phyloP scores from a whole-genome alignment of 2,113 vertebrate species.

The Ranitomeya imitator region DNA sequence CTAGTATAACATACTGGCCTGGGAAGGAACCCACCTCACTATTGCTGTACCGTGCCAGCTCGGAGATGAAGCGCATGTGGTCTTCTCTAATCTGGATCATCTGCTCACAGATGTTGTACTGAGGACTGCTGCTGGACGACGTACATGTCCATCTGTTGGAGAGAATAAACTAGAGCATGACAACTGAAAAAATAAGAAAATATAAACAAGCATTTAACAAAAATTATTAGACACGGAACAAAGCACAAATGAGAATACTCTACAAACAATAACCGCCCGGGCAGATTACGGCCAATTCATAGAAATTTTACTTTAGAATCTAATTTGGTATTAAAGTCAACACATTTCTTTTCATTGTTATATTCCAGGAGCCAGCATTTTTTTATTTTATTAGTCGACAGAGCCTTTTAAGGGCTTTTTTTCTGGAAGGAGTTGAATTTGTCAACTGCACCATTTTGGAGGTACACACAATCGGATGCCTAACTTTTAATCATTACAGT shows the following conservation, averaged over 20 bases:
- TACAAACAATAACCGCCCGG: neutral
- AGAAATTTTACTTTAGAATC: too few species aligned
- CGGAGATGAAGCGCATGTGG: slow-evolving; percentile 98
- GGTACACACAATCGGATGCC: too few species aligned
- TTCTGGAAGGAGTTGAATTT: too few species aligned
- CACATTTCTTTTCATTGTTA: too few species aligned
- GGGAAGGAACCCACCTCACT: slow-evolving; percentile 81
- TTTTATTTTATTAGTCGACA: too few species aligned
- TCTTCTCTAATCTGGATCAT: slow-evolving; percentile 98
- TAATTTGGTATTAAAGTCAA: too few species aligned
- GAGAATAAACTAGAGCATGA: neutral
- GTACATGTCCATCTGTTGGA: slow-evolving; percentile 77
- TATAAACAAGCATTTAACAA: neutral
- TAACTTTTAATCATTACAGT: too few species aligned
- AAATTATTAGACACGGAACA: neutral
- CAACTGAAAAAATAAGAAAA: neutral
- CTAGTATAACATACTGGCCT: neutral
- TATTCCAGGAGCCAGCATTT: too few species aligned
- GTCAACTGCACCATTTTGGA: too few species aligned
- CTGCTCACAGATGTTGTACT: slow-evolving; percentile 98
- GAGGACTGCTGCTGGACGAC: slow-evolving; percentile 90
- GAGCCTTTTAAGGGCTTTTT: too few species aligned
- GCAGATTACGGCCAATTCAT: too few species aligned
- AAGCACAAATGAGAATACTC: neutral
- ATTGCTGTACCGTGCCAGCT: slow-evolving; percentile 97